Base-by-base conservation (phyloP, 2,797 vertebrate species). In the Syngnathus rostellatus region DNA sequence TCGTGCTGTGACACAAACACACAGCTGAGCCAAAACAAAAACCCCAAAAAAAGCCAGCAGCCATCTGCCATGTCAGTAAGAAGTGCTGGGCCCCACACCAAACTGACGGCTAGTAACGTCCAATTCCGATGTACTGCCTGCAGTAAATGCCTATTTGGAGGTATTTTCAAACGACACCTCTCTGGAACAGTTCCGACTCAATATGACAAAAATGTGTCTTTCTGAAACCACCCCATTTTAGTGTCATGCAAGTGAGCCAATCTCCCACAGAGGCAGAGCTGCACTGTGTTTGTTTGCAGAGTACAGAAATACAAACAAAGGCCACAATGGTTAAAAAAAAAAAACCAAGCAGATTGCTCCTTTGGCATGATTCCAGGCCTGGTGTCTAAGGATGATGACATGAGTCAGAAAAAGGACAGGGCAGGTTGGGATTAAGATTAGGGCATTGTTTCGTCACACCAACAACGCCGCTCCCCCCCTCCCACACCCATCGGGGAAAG, bases 41-140 rank as follows among this genome's bases (percentile, higher is more conserved):
- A 73, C 79, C 23, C 23, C 23, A 51, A 55, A 55, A 57, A 31
- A 69, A 74, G 67, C 67, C 73, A 74, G 78, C 63, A 61, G 74
- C 87, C 88, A 88, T 89, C 88, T 87, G 86, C 80, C 63, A 83
- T 79, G 78, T 81, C 60, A 73, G 71, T 72, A 21, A 39, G 60
- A 45, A 45, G 39, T 25, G 40, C 60, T 43, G n/a, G 11, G n/a
- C 23, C 23, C 41, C 12, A 25, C 8, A 45, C 55, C 55, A 38
- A 57, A 57, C 55, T 17, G 55, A 16, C 55, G 17, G 46, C 12
- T 6, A 17, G 16, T 16, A 17, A 48, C 16, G 3, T 51, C 19
- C n/a, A 51, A 21, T 51, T 51, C 50, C 50, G 45, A 46, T 6
- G 45, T 6, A 21, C 8, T 51, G 50, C 50, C 50, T 51, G 50